These are phyloP conservation scores for Caenorhabditis remanei DNA, from an alignment of 1,140 invertebrate genomes.

Conservation along the genomic window DNA sequence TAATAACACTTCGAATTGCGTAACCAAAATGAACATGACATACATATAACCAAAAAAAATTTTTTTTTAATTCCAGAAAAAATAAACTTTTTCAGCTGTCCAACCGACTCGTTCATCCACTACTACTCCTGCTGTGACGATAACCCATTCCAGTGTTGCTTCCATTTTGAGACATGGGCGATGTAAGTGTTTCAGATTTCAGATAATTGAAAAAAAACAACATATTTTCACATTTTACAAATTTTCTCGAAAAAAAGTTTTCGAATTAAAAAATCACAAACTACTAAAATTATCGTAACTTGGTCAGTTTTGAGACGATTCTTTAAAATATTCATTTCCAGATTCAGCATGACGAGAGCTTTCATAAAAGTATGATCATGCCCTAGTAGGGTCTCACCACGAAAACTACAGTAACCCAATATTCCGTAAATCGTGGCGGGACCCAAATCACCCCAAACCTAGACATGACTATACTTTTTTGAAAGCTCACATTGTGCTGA, in stretches of 20 bases:
- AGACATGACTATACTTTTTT: too few relatives aligned
- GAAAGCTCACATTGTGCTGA: too few relatives aligned
- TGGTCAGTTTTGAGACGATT: too few relatives aligned
- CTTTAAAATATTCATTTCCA: too few relatives aligned
- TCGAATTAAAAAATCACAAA: constrained; percentile 25
- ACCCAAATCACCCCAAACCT: too few relatives aligned
- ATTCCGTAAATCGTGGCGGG: too few relatives aligned
- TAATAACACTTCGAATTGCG: too few relatives aligned
- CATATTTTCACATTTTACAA: too few relatives aligned
- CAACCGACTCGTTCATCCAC: constrained; percentile 74
- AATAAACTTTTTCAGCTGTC: constrained; percentile 68
- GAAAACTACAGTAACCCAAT: too few relatives aligned
- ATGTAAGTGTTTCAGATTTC: constrained; percentile 68
- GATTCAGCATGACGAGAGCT: background rate
- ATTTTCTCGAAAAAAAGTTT: background rate
- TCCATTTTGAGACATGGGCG: constrained; percentile 76
- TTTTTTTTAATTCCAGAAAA: background rate
- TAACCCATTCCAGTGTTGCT: constrained; percentile 77
- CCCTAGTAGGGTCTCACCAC: too few relatives aligned
- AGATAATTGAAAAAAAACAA: too few relatives aligned
- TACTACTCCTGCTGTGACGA: constrained; percentile 76
- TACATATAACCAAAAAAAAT: background rate
- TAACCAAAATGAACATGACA: background rate
- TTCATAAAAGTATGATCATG: background rate
- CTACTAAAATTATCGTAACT: background rate